These are phyloP conservation scores for Furnarius figulus DNA, from an alignment of 2,113 vertebrate genomes.

Conservation along the genomic window DNA sequence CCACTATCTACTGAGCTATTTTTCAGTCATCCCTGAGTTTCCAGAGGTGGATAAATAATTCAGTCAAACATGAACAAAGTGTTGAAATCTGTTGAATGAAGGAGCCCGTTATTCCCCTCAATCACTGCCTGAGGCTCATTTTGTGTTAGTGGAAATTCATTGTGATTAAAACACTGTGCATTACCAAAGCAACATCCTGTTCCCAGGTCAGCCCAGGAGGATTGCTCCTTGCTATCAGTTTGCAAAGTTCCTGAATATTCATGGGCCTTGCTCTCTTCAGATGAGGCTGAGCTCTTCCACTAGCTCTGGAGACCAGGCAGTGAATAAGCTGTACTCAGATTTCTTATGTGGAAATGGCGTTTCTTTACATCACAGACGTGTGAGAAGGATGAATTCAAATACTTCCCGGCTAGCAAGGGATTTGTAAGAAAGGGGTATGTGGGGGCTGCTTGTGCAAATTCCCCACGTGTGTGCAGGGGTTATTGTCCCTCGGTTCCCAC, in stretches of 20 bases:
- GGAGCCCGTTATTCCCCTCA: background rate
- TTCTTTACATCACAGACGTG: background rate
- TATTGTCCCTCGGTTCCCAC: background rate
- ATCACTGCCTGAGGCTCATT: background rate
- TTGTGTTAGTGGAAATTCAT: background rate
- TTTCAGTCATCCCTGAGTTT: background rate
- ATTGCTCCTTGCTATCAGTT: background rate
- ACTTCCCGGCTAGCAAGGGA: background rate
- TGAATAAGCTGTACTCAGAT: background rate
- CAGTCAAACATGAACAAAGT: background rate
- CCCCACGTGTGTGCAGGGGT: too few species aligned
- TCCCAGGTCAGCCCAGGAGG: background rate
- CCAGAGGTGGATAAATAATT: slow-evolving; percentile 14
- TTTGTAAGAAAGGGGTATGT: background rate
- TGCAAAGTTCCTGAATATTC: background rate
- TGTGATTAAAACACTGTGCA: background rate
- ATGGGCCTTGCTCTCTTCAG: background rate
- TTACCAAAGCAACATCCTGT: background rate
- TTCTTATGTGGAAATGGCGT: background rate
- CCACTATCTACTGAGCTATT: background rate
- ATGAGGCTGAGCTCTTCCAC: background rate
- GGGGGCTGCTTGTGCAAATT: background rate
- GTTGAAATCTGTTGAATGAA: background rate
- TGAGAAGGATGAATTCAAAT: background rate
- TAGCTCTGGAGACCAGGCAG: background rate